phyloP scores from a whole-genome alignment of 2,888 invertebrate genomes.

The Aleiodes testaceus region DNA sequence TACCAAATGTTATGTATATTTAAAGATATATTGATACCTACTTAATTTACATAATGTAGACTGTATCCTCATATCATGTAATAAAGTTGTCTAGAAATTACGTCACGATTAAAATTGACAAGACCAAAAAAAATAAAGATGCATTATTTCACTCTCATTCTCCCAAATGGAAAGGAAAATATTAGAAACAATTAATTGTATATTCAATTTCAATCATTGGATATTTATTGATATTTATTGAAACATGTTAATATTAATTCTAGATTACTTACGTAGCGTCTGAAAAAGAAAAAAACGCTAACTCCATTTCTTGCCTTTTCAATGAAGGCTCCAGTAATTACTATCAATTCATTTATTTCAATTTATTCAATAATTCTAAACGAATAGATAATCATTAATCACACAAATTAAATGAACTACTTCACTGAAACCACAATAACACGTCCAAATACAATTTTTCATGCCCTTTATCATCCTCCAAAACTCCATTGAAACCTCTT shows the following conservation, averaged over 20 bases:
- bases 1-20: conserved; percentile 69
- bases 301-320: background rate
- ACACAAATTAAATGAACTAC: conserved; percentile 23
- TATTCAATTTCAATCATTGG: conserved; percentile 10
- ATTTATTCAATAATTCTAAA: conserved; percentile 3
- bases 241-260: conserved; percentile 28
- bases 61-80: conserved; percentile 70
- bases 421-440: conserved; percentile 8
- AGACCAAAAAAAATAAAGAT: conserved; percentile 9
- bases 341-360: background rate
- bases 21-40: conserved; percentile 68
- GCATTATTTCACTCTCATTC: background rate
- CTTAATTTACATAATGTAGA: conserved; percentile 68
- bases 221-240: conserved; percentile 27
- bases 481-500: conserved; percentile 5
- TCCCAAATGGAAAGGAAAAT: background rate
- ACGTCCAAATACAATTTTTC: conserved; percentile 2
- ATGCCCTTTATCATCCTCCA: background rate
- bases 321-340: conserved; percentile 19
- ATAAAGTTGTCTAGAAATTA: conserved; percentile 70
- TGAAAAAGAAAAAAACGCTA: background rate
- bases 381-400: conserved; percentile 20
- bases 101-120: conserved; percentile 42
- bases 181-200: background rate
- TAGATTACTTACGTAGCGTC: conserved; percentile 16